Evolutionary conservation across 2,888 invertebrate species (phyloP).

Genomic region (Nephrotoma guestfalica): DNA sequence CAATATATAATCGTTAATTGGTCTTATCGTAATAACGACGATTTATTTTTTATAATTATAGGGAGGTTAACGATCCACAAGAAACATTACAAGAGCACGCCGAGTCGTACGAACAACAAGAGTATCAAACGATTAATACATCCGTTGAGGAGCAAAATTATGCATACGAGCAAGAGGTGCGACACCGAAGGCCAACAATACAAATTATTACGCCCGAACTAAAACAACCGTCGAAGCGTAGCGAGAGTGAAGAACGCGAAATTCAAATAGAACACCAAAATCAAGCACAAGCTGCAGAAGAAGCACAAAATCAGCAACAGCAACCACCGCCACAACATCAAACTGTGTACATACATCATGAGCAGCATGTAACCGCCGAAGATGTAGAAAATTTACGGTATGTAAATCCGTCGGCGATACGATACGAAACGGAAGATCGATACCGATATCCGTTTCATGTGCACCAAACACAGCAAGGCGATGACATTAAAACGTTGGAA

Average conservation of each 20-base stretch:
- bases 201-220: background rate
- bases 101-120: background rate
- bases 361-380: background rate
- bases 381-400: background rate
- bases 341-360: background rate
- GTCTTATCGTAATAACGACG: background rate
- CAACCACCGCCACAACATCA: constrained; percentile 5
- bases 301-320: background rate
- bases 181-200: constrained; percentile 2
- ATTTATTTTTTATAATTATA: constrained; percentile 11
- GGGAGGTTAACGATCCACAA: constrained; percentile 24
- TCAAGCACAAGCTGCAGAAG: background rate
- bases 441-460: background rate
- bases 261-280: background rate
- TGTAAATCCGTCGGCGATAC: background rate
- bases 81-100: constrained; percentile 14
- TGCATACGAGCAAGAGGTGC: background rate
- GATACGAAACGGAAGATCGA: background rate
- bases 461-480: background rate
- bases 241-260: constrained; percentile 2
- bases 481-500: background rate
- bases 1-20: background rate
- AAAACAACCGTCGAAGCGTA: background rate
- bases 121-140: background rate
- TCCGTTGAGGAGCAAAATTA: background rate